These are phyloP conservation scores for Coluber constrictor DNA, from an alignment of 2,797 vertebrate genomes.

Conservation along the genomic window DNA sequence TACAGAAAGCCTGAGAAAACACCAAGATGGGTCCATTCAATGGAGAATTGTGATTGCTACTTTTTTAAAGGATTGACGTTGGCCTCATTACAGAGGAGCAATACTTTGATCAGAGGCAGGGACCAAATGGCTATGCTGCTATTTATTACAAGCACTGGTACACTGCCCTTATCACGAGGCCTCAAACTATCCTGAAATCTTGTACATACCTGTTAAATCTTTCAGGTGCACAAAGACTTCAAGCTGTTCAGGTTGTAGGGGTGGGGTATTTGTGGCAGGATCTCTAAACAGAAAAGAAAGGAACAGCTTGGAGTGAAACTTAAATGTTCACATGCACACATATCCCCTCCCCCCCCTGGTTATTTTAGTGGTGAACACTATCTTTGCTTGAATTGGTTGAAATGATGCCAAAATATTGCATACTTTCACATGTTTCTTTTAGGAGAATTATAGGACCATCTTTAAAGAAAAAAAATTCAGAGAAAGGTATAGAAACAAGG, in stretches of 20 bases:
- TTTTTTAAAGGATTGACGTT: too few species aligned
- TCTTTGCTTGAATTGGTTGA: background rate
- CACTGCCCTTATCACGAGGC: background rate
- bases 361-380: background rate
- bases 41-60: background rate
- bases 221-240: conserved; percentile 80
- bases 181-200: background rate
- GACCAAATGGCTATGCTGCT: background rate
- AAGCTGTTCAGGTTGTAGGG: conserved; percentile 79
- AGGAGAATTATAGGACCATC: background rate
- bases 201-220: conserved; percentile 87
- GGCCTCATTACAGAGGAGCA: background rate
- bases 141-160: background rate
- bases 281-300: conserved; percentile 59
- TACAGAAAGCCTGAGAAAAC: conserved; percentile 86
- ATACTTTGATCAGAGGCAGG: background rate
- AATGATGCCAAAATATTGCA: background rate
- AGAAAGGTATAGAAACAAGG: background rate
- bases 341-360: background rate
- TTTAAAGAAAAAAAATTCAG: background rate
- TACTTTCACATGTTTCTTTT: background rate
- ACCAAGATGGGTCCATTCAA: background rate
- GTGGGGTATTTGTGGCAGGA: conserved; percentile 69
- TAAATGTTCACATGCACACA: background rate
- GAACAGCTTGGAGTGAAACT: background rate